Percentiles rank a stretch among this genome's conserved stretches.
Conservation (phyloP, 2,888 invertebrate species). For the Microplitis deprimator region DNA sequence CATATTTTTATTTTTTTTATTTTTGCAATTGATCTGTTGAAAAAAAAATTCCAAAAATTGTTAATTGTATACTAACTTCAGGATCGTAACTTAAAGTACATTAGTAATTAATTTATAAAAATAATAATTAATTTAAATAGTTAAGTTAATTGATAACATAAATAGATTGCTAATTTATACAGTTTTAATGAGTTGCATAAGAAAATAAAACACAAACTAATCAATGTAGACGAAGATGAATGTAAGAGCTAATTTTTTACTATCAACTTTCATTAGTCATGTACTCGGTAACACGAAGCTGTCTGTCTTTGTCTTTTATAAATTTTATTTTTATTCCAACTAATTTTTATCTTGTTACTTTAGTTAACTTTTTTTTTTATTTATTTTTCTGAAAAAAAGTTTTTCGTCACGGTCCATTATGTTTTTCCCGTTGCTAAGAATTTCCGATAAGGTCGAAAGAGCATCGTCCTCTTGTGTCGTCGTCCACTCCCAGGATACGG, state of each 20-base stretch:
- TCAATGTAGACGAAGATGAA: not conserved
- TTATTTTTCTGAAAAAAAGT: not conserved
- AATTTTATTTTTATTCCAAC: not conserved
- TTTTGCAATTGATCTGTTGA: too few species aligned
- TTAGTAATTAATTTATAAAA: too few species aligned
- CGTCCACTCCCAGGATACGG: slow-evolving; percentile 8
- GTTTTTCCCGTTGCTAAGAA: slow-evolving; percentile 37
- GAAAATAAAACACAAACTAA: not conserved
- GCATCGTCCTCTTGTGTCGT: slow-evolving; percentile 43
- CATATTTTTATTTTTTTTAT: too few species aligned
- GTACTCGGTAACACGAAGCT: not conserved
- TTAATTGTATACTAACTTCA: too few species aligned
- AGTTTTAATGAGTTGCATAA: not conserved
- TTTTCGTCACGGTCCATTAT: slow-evolving; percentile 37
- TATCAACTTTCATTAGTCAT: not conserved
- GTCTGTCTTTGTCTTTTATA: not conserved
- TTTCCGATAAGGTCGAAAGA: slow-evolving; percentile 43
- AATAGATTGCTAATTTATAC: not conserved
- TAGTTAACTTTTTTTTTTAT: slow-evolving; percentile 18
- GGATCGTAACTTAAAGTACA: too few species aligned
- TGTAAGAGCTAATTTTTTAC: not conserved
- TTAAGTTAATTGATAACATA: not conserved
- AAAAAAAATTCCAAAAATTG: too few species aligned
- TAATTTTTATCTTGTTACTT: slow-evolving; percentile 22
- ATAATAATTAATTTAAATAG: not conserved